These are phyloP conservation scores for Kryptopterus vitreolus DNA, from an alignment of 2,797 vertebrate species.

Conservation along the genomic window DNA sequence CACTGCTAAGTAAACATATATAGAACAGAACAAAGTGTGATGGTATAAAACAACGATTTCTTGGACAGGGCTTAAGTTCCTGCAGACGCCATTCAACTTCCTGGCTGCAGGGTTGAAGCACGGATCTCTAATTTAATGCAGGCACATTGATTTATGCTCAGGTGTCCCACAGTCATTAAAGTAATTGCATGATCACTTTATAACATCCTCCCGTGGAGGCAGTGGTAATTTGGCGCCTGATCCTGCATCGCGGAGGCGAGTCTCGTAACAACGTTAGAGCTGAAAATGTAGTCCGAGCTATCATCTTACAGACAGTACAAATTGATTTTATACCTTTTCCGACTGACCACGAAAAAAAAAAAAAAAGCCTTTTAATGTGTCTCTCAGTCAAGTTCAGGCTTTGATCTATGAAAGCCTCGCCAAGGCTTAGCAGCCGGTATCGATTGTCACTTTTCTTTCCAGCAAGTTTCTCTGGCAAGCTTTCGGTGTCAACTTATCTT, in stretches of 20 bases:
- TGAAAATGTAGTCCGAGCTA: constrained; percentile 68
- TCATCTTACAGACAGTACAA: constrained; percentile 68
- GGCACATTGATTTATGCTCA: constrained; percentile 75
- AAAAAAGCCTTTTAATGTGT: constrained; percentile 68
- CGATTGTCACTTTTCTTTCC: constrained; percentile 59
- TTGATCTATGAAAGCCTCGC: constrained; percentile 67
- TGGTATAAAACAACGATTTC: constrained; percentile 16
- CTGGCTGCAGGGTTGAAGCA: constrained; percentile 54
- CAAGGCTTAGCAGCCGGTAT: constrained; percentile 68
- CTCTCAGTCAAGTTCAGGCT: constrained; percentile 64
- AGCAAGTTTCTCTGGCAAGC: constrained; percentile 56
- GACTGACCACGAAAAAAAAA: constrained; percentile 64
- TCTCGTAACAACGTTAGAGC: constrained; percentile 69
- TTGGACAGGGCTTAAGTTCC: constrained; percentile 45
- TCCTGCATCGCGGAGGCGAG: constrained; percentile 54
- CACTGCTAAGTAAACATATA: background rate
- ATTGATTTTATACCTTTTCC: constrained; percentile 73
- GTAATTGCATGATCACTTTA: constrained; percentile 80
- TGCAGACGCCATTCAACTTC: constrained; percentile 34
- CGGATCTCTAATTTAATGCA: constrained; percentile 71
- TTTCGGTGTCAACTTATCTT: constrained; percentile 67
- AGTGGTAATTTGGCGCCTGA: constrained; percentile 63
- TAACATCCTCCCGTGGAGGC: constrained; percentile 71
- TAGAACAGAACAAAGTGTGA: constrained; percentile 4
- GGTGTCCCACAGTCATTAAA: constrained; percentile 76